Base-by-base conservation (phyloP, 2,113 vertebrate species). In the Oplegnathus fasciatus region DNA sequence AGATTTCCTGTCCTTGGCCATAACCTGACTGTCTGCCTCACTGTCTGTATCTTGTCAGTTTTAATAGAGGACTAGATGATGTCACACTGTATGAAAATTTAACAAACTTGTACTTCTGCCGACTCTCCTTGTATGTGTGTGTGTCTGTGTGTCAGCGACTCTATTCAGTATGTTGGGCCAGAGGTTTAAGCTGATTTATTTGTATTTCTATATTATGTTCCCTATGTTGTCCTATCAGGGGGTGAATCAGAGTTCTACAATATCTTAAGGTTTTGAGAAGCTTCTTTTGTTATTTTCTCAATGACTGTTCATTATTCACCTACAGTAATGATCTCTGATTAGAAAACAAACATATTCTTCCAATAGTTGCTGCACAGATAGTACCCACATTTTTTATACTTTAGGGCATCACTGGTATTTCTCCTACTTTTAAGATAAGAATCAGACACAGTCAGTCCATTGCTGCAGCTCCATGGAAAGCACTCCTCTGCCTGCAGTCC, bases 1-100 rank as follows among this genome's bases (percentile, higher is more conserved):
- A 40, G n/a, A 34, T 50, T 44, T 78, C 17, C 34, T 73, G 66
- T 86, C 81, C 85, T 91, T 90, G 89, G 78, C 65, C 37, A 28
- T 64, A 66, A 61, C 42, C 9, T 64, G 15, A 61, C 64, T 30
- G 74, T 75, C 77, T 89, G 87, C 46, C 28, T 54, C 44, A 2
- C 37, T 71, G 79, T 77, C 76, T 81, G 86, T 55, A 4, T 82
- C 70, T 2, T 26, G n/a, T 82, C 50, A 75, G 46, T 54, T 30
- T 88, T 60, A 10, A 54, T 66, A 46, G 37, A 65, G 52, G 15
- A 80, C 50, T n/a, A 62, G 26, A 62, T 86, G 9, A 85, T 80
- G 13, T 72, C 22, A 69, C 34, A n/a, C 20, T 69, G 9, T 40
- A 26, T 18, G 37, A 66, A 37, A 57, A 79, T 11, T 28, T 34